phyloP scores from a whole-genome alignment of 2,888 invertebrate species.

The Nephrocerus scutellatus region DNA sequence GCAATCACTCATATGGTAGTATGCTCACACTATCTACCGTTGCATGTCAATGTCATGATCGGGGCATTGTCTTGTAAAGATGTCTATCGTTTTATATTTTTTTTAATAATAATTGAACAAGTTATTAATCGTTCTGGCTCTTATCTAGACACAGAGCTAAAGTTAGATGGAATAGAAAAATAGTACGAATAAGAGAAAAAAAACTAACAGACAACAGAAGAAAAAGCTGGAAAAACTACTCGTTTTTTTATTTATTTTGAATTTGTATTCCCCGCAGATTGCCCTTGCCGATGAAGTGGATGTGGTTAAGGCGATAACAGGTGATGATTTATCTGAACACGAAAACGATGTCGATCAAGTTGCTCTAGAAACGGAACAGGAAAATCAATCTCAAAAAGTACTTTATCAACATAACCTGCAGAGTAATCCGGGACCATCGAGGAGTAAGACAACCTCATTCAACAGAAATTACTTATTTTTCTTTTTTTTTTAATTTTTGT shows the following conservation, averaged over 20 bases:
- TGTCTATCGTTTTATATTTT: too few relatives aligned
- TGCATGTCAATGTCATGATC: too few relatives aligned
- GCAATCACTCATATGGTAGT: too few relatives aligned
- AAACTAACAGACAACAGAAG: too few relatives aligned
- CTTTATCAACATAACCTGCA: constrained; percentile 48
- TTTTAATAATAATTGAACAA: too few relatives aligned
- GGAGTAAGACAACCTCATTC: constrained; percentile 32
- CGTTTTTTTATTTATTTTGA: constrained; percentile 8
- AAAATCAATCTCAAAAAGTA: constrained; percentile 38
- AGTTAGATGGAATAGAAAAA: too few relatives aligned
- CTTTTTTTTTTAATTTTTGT: too few relatives aligned
- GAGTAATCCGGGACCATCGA: constrained; percentile 32
- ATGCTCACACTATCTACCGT: too few relatives aligned
- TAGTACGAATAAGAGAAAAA: too few relatives aligned
- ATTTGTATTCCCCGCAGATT: constrained; percentile 28
- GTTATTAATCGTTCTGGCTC: too few relatives aligned
- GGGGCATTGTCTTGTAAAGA: too few relatives aligned
- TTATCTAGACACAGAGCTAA: too few relatives aligned
- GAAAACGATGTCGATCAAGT: constrained; percentile 63
- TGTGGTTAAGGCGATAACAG: constrained; percentile 57
- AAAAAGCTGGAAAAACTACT: not conserved
- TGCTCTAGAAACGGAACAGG: constrained; percentile 66
- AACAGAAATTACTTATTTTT: not conserved
- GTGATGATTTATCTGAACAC: constrained; percentile 51
- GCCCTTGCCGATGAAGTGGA: constrained; percentile 55